A percentile compares a stretch with the other conserved stretches of the same genome.
These are phyloP conservation scores for Hypanus sabinus DNA, from an alignment of 2,113 vertebrate species.

Conservation along the genomic window DNA sequence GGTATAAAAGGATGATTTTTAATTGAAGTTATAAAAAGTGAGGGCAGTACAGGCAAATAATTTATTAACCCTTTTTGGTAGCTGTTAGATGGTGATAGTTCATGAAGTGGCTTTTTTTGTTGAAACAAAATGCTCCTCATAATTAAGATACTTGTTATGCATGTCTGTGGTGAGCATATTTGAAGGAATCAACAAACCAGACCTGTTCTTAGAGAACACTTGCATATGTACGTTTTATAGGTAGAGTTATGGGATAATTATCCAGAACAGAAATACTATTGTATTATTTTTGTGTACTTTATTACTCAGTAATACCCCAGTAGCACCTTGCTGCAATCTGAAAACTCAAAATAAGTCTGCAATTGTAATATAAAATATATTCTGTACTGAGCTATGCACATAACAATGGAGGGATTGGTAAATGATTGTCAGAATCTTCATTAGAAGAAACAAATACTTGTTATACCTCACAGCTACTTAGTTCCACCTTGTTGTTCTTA, in stretches of 20 bases:
- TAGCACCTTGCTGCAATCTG: neutral
- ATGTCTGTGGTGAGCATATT: neutral
- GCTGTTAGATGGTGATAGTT: neutral
- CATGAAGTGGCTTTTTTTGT: neutral
- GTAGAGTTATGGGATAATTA: neutral
- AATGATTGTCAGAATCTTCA: neutral
- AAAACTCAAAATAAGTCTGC: neutral
- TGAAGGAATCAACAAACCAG: neutral
- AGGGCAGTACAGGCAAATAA: neutral
- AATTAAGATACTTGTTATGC: neutral
- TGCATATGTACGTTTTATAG: neutral
- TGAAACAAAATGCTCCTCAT: neutral
- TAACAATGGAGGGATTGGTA: neutral
- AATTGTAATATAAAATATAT: neutral
- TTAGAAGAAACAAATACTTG: neutral
- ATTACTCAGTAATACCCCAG: neutral
- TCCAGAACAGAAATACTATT: neutral
- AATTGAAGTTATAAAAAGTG: neutral
- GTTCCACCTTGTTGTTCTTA: neutral
- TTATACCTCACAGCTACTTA: neutral
- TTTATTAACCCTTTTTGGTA: neutral
- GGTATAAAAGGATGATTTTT: neutral
- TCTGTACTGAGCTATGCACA: neutral
- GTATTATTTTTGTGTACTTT: neutral
- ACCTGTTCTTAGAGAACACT: neutral